Percentiles rank a stretch among this genome's conserved stretches.
These are phyloP conservation scores for Sus scrofa DNA, from an alignment of 2,113 vertebrate genomes.

Conservation along the genomic window T2T-Sscrofa CM000829.6:62443001-62443500, in stretches of 20 bases:
- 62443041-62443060: neutral
- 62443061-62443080: constrained; percentile 1
- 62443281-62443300: constrained; percentile 47
- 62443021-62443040: constrained; percentile 30
- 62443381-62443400: constrained; percentile 17
- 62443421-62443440: constrained; percentile 37
- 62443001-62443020: constrained; percentile 19
- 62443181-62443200: constrained; percentile 54
- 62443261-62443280: neutral
- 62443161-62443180: neutral
- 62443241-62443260: constrained; percentile 1
- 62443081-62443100: neutral
- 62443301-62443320: neutral
- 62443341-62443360: constrained; percentile 35
- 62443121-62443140: neutral
- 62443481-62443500: constrained; percentile 57
- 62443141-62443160: constrained; percentile 4
- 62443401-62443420: constrained; percentile 48
- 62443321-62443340: constrained; percentile 38
- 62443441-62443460: constrained; percentile 54
- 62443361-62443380: neutral
- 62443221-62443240: neutral
- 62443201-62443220: neutral
- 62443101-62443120: neutral
- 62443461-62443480: constrained; percentile 45